A percentile compares a stretch with the other conserved stretches of the same genome.
Evolutionary conservation across 2,888 invertebrate species (phyloP).

Genomic region (Mesoligia furuncula): DNA sequence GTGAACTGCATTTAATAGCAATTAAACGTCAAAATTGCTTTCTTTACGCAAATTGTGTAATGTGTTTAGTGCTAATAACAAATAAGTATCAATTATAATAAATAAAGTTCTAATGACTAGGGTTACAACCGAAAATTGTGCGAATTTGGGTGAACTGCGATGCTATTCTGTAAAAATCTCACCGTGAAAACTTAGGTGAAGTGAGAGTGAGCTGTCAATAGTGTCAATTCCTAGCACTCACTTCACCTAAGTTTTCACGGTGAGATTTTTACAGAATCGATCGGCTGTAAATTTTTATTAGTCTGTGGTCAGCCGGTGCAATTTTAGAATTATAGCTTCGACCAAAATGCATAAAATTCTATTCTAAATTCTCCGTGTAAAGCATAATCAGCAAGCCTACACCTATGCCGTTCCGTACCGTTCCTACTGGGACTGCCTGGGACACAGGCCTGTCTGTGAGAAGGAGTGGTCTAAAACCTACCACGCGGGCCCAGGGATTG

Average conservation of each 20-base stretch:
- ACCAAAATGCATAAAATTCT: too few relatives aligned
- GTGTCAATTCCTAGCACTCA: too few relatives aligned
- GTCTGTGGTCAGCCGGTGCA: background rate
- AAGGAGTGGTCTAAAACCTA: background rate
- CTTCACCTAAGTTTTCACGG: too few relatives aligned
- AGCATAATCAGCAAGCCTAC: too few relatives aligned
- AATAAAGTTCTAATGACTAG: too few relatives aligned
- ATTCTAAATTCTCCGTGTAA: too few relatives aligned
- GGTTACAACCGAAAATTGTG: background rate
- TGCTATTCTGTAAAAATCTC: too few relatives aligned
- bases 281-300: background rate
- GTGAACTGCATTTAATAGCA: slow-evolving; percentile 12
- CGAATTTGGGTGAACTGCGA: background rate
- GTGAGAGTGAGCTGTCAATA: too few relatives aligned
- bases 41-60: slow-evolving; percentile 29
- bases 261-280: too few relatives aligned
- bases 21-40: slow-evolving; percentile 35
- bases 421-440: background rate
- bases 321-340: background rate
- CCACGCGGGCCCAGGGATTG: background rate
- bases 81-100: background rate
- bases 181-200: too few relatives aligned
- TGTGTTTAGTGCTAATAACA: slow-evolving; percentile 6
- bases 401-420: too few relatives aligned
- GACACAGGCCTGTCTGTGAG: background rate